Evolutionary conservation across 2,888 invertebrate genomes (phyloP).

Genomic region (Diarsia mendica): DNA sequence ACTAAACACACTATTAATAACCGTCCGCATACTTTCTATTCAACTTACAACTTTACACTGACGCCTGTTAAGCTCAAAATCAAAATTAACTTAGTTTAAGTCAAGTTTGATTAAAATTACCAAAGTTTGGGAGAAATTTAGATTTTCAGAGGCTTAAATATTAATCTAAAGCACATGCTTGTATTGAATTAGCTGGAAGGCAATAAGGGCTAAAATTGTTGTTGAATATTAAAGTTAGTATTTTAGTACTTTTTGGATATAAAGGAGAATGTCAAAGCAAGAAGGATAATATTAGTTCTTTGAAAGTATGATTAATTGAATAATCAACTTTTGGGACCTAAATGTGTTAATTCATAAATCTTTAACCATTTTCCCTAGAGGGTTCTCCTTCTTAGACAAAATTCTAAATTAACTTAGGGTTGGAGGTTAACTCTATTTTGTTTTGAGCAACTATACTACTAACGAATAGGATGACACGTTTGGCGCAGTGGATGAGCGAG

Average conservation of each 20-base stretch:
- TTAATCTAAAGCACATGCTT: constrained; percentile 16
- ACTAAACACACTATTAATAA: constrained; percentile 16
- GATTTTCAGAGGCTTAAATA: constrained; percentile 6
- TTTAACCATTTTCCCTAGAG: background rate
- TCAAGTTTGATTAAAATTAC: constrained; percentile 23
- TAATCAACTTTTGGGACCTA: background rate
- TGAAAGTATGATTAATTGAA: constrained; percentile 8
- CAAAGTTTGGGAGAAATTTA: constrained; percentile 21
- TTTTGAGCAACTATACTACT: too few relatives aligned
- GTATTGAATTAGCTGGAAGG: constrained; percentile 18
- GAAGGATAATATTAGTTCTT: background rate
- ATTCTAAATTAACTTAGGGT: too few relatives aligned
- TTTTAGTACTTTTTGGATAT: background rate
- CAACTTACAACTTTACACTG: constrained; percentile 2
- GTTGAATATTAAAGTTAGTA: background rate
- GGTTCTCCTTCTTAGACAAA: too few relatives aligned
- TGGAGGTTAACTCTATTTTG: too few relatives aligned
- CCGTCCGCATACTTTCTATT: constrained; percentile 9
- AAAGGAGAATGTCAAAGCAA: background rate
- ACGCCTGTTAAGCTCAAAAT: constrained; percentile 18
- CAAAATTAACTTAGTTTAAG: constrained; percentile 12
- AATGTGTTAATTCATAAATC: background rate
- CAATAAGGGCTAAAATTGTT: background rate
- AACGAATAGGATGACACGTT: too few relatives aligned
- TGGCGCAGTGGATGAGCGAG: too few relatives aligned